A percentile compares a stretch with the other conserved stretches of the same genome.
These are phyloP conservation scores for Pterois miles DNA, from an alignment of 2,797 vertebrate species.

Conservation along the genomic window DNA sequence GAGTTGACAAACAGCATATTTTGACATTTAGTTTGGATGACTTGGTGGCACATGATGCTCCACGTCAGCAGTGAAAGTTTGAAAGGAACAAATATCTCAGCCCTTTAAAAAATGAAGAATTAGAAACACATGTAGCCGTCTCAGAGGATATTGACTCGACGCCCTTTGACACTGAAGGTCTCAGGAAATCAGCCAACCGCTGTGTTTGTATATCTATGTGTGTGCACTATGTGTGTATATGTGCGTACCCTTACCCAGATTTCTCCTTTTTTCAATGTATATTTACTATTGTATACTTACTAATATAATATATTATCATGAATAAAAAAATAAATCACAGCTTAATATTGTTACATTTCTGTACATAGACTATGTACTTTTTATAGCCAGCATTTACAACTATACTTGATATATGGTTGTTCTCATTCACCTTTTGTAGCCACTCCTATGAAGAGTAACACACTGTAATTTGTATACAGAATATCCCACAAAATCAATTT, in stretches of 20 bases:
- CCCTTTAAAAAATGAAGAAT: background rate
- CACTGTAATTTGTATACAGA: too few relatives aligned
- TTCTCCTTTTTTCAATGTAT: conserved; percentile 28
- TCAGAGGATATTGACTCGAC: conserved; percentile 9
- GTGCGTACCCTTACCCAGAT: background rate
- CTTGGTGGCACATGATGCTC: background rate
- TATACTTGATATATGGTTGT: background rate
- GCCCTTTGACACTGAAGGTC: conserved; percentile 24
- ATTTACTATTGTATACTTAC: background rate
- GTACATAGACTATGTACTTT: too few relatives aligned
- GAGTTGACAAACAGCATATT: background rate
- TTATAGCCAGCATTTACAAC: background rate
- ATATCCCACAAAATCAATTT: too few relatives aligned
- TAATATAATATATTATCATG: background rate
- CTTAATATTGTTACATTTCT: background rate
- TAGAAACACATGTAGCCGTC: background rate
- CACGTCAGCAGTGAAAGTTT: background rate
- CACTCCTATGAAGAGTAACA: too few relatives aligned
- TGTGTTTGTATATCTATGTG: background rate
- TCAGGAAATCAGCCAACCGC: background rate
- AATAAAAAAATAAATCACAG: background rate
- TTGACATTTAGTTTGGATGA: background rate
- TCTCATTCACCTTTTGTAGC: too few relatives aligned
- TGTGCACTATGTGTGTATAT: background rate
- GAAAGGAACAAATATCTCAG: background rate